Base-by-base conservation (phyloP, 2,113 vertebrate genomes). In the Carassius gibelio region DNA sequence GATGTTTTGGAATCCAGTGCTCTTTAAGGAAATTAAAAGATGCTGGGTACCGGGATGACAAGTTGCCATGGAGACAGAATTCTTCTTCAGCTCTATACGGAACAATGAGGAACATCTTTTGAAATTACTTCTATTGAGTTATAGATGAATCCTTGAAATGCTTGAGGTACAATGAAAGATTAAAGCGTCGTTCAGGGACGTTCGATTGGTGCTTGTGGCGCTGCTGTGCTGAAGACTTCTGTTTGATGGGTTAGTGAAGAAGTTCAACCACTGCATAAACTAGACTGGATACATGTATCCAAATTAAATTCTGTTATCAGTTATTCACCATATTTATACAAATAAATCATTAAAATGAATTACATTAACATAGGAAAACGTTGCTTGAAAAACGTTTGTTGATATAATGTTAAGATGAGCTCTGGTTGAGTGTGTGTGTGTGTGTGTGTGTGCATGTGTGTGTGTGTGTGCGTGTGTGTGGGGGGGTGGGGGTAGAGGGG, bases 1-100 rank as follows among this genome's bases (percentile, higher is more conserved):
- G n/a, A 5, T 48, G 78, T 66, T 81, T 62, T 81, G 59, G 48
- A 81, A 64, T 48, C 9, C 14, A 30, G 30, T 68, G 61, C 42
- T 66, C 8, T 81, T 66, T 14, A 66, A 81, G 61, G 78, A 81
- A 81, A 81, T 66, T 66, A 80, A 55, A 68, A 77, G 8, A 55
- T 77, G 45, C 59, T 38, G 17, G 64, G 38, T 38, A 66, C 42
- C 42, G 21, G 74, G 21, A 30, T 50, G 74, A 50, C 59, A 66
- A 19, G 78, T 81, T 81, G 42, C 78, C 78, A 66, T 81, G 78
- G 78, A 26, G 10, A 81, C 78, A 50, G 23, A 66, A 66, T 81
- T 50, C 14, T 45, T 79, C 34, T 15, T 50, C 61, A 62, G 55
- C 36, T 62, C 34, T 23, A 23, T 5, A 71, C 11, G 5, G 76